Percentiles rank a stretch among this genome's conserved stretches.
Conservation (phyloP, 2,113 vertebrate genomes). For the Osmerus mordax region DNA sequence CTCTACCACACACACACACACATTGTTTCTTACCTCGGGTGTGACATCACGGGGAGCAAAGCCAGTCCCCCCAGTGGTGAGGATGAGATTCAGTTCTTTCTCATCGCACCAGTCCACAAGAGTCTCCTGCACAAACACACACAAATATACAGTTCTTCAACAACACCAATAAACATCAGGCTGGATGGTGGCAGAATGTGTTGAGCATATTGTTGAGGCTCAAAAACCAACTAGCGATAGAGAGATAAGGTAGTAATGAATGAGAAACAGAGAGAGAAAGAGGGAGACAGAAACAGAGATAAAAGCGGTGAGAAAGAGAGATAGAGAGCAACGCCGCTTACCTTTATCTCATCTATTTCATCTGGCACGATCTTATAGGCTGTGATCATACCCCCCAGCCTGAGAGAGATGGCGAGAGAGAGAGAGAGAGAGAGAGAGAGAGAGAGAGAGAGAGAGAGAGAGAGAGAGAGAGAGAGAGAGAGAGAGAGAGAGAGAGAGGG, state of each 20-base stretch:
- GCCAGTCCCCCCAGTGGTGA: slow-evolving; percentile 97
- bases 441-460: not conserved
- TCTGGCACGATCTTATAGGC: slow-evolving; percentile 99
- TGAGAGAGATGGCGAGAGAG: slow-evolving; percentile 73
- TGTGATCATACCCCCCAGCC: slow-evolving; percentile 94
- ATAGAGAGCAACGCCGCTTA: slow-evolving; percentile 53
- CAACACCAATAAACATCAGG: not conserved
- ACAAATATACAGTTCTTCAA: not conserved
- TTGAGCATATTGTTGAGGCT: not conserved
- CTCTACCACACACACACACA: not conserved
- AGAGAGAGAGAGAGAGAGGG: slow-evolving; percentile 60
- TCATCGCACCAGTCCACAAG: slow-evolving; percentile 98
- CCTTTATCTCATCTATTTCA: slow-evolving; percentile 99
- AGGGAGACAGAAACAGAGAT: not conserved
- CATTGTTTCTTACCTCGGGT: slow-evolving; percentile 83
- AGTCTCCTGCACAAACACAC: slow-evolving; percentile 77
- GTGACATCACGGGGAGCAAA: slow-evolving; percentile 98
- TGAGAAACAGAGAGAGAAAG: slow-evolving; percentile 6
- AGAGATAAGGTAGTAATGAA: not conserved
- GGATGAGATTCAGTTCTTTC: slow-evolving; percentile 97
- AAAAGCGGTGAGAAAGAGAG: not conserved
- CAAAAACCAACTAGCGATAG: not conserved
- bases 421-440: slow-evolving; percentile 8
- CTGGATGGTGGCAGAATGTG: too few relatives aligned
- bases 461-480: not conserved